phyloP scores from a whole-genome alignment of 2,113 vertebrate genomes.

The Tringa solitaria region DNA sequence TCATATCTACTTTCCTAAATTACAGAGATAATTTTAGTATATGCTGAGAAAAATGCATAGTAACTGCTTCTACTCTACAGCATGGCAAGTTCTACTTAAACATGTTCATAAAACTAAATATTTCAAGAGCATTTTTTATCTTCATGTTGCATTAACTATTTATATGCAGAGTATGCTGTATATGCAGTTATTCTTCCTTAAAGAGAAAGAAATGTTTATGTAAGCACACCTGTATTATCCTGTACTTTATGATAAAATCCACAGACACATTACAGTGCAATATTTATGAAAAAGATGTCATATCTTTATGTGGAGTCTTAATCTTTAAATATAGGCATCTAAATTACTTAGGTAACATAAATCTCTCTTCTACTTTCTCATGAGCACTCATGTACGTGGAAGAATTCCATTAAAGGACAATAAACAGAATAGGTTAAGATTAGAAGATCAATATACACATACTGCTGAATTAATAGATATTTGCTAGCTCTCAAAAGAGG shows the following conservation, averaged over 20 bases:
- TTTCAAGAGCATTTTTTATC: background rate
- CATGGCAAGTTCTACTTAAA: background rate
- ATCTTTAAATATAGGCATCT: background rate
- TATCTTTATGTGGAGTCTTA: background rate
- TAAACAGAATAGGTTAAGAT: constrained; percentile 51
- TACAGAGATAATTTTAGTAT: background rate
- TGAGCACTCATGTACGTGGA: background rate
- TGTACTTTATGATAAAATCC: background rate
- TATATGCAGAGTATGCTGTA: background rate
- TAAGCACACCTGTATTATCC: background rate
- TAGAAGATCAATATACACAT: constrained; percentile 56
- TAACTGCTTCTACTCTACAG: background rate
- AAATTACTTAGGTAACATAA: background rate
- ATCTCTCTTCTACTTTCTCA: background rate
- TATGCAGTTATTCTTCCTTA: background rate
- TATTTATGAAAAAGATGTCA: background rate
- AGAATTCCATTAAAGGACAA: constrained; percentile 50
- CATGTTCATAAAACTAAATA: background rate
- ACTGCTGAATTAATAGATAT: constrained; percentile 63
- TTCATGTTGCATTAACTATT: background rate
- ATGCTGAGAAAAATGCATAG: background rate
- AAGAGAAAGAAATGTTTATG: background rate
- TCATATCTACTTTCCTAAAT: background rate
- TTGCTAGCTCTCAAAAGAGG: constrained; percentile 37
- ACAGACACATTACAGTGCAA: background rate